Evolutionary conservation across 2,888 invertebrate species (phyloP), one percentile per base, ranked within the genome.

Genomic region (Cancer borealis): DNA sequence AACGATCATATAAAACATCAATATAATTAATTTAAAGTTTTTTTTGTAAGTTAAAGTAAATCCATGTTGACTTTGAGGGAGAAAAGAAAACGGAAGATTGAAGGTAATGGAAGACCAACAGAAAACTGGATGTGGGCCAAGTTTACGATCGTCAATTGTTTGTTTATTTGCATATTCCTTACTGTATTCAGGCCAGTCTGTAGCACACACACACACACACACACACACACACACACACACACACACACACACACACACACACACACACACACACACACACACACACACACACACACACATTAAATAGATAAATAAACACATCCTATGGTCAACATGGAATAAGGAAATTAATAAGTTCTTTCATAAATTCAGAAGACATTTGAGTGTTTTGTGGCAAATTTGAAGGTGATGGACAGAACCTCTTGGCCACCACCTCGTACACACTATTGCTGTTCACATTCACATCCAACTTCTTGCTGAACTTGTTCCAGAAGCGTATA

Each of bases 401-500:
- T 8, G 54, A 12, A 90, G 39, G 90, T 90, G 47, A 30, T 17
- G 90, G 90, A 54, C 90, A 90, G 39, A 54, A 49, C 54, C 21
- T 54, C 54, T 54, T 90, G 46, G 90, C 90, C 39, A 26, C 90
- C 39, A 60, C 60, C 10, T 90, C 49, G 54, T 60, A 60, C 5
- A 90, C 46, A 14, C 90, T 90, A n/a, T 26, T 49, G 60, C 54
- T 12, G 30, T 47, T 47, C 8, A 54, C 30, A n/a, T 39, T n/a
- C 30, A 90, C 26, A 39, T 4, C 3, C 5, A 0, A 6, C 1
- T 12, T 54, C 90, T 90, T 90, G 17, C 54, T 90, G 60, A 90
- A 17, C 30, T 26, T 54, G 47, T 90, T 90, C 90, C 90, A 90
- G 12, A 90, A 54, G 47, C 54, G 90, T 26, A 90, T 21, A n/a